Evolutionary conservation across 35 echinoderm and acorn worm genomes (phyloP).

Genomic region (Stichopus chloronotus): DNA sequence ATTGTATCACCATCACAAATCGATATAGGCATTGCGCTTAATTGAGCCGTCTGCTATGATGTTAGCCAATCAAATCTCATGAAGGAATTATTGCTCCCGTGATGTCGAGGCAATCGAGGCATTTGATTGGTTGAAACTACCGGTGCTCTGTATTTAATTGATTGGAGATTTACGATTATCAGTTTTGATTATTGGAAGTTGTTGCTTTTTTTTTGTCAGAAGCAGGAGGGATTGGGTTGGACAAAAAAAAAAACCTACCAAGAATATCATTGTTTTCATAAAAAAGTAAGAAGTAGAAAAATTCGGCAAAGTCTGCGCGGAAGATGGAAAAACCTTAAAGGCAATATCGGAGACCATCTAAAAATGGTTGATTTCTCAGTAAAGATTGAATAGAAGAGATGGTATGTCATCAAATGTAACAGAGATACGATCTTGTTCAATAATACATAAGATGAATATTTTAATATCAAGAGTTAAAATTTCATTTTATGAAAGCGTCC

Average conservation of each 20-base stretch:
- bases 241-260: no score
- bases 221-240: neutral
- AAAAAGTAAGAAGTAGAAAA: neutral
- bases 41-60: neutral
- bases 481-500: no score
- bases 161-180: constrained; percentile 40
- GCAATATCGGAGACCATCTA: no score
- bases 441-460: no score
- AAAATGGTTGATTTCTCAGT: no score
- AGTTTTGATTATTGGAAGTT: neutral
- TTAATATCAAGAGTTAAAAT: no score
- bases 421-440: no score
- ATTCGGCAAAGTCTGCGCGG: no score
- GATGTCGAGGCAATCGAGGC: neutral
- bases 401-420: no score
- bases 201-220: neutral
- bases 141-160: neutral
- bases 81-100: constrained; percentile 16
- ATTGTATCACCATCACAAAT: neutral
- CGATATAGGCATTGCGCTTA: neutral
- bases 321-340: no score
- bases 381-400: no score
- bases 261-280: neutral
- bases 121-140: constrained; percentile 16
- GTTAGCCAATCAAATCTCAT: constrained; percentile 41